Conservation (phyloP, 2,888 invertebrate genomes). For the Diaprepes abbreviatus region DNA sequence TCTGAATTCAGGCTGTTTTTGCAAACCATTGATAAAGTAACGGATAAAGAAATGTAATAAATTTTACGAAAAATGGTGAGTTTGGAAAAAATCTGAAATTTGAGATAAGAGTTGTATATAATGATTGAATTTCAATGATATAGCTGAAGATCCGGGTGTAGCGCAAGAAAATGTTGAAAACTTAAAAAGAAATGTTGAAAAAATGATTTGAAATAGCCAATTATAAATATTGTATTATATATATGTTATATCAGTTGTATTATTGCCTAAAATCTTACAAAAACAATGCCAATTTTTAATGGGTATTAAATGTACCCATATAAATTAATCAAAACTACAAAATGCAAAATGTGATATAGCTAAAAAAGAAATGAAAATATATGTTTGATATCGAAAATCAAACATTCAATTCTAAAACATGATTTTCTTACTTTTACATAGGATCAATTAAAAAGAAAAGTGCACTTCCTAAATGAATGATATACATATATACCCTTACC, state of each 20-base stretch:
- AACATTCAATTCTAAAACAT: not conserved
- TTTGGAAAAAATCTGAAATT: too few species aligned
- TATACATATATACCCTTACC: conserved; percentile 36
- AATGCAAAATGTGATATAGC: conserved; percentile 34
- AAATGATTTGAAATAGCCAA: conserved; percentile 9
- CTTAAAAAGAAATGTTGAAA: not conserved
- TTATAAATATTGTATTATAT: conserved; percentile 6
- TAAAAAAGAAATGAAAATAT: not conserved
- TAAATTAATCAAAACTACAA: conserved; percentile 39
- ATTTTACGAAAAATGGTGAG: too few species aligned
- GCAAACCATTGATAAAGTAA: too few species aligned
- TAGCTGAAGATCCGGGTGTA: too few species aligned
- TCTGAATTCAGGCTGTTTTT: too few species aligned
- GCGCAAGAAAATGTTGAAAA: too few species aligned
- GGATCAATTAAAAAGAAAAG: conserved; percentile 35
- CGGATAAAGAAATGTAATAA: too few species aligned
- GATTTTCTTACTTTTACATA: conserved; percentile 16
- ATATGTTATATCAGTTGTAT: not conserved
- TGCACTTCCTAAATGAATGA: conserved; percentile 39
- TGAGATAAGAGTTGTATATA: too few species aligned
- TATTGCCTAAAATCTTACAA: conserved; percentile 29
- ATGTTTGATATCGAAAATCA: not conserved
- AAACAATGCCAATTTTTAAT: conserved; percentile 10
- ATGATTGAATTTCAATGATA: too few species aligned
- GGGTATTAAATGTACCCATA: conserved; percentile 19